Evolutionary conservation across 2,888 invertebrate species (phyloP).

Genomic region (Trissonchulus sp.): DNA sequence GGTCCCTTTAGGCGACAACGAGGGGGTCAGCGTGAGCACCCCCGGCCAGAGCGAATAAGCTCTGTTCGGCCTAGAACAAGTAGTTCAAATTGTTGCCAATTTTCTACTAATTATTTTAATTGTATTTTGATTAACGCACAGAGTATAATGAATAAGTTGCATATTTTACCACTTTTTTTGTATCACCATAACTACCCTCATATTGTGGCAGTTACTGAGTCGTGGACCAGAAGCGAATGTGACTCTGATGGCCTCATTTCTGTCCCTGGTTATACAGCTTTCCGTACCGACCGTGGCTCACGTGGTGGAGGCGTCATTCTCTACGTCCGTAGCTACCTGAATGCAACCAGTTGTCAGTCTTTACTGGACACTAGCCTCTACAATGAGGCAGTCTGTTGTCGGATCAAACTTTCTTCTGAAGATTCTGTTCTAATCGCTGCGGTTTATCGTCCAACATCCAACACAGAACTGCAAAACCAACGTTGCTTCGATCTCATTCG

Average conservation of each 20-base stretch:
- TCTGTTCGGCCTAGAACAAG: no score
- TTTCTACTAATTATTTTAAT: not conserved
- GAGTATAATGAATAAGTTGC: slow-evolving; percentile 6
- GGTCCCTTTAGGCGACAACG: slow-evolving; percentile 2
- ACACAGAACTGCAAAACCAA: no score
- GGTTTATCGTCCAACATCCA: not conserved
- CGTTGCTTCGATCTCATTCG: no score
- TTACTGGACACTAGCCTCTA: no score
- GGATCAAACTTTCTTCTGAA: not conserved
- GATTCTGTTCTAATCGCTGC: slow-evolving; percentile 1
- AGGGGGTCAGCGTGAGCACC: no score
- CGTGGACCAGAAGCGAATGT: not conserved
- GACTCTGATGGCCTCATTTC: slow-evolving; percentile 7
- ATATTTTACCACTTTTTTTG: no score
- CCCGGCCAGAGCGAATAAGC: no score
- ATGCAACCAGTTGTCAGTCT: slow-evolving; percentile 1
- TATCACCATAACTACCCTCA: not conserved
- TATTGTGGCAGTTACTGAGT: slow-evolving; percentile 7
- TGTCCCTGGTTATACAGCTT: not conserved
- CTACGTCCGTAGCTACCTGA: not conserved
- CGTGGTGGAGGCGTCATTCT: no score
- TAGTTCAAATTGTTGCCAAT: not conserved
- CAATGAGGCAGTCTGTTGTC: slow-evolving; percentile 5
- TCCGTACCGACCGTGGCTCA: slow-evolving; percentile 1
- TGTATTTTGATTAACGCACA: not conserved